Evolutionary conservation across 1,140 invertebrate genomes (phyloP), one percentile per base, ranked within the genome.

Genomic region (Megalopta genalis): DNA sequence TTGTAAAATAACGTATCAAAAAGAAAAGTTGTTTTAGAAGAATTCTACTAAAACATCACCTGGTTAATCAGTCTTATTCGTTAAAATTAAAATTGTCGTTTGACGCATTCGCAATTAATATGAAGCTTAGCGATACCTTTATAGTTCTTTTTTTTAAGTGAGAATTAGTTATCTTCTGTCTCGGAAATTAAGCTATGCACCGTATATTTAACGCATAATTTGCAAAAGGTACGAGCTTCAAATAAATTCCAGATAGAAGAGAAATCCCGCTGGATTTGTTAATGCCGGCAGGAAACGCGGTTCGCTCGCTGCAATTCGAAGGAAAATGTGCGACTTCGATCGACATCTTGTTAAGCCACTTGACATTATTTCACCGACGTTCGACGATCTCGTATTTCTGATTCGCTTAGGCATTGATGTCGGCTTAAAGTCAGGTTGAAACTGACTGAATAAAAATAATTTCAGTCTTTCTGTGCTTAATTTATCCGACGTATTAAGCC

Each of bases 311-410:
- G 74, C 52, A n/a, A 77, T 52, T n/a, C 18, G 76, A 25, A 63
- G 67, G 32, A 54, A 77, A 72, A 77, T 18, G 59, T 72, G 76
- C 59, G 59, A 72, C 59, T 77, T 77, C 68, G 68, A 77, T 83
- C 81, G 80, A 82, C 82, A 79, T 72, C 82, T 86, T 80, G 71
- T 79, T 69, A 63, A 76, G 42, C 54, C 68, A 78, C 84, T 86
- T 83, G 82, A 86, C 84, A 84, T 86, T 86, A 84, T 84, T 83
- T 86, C 63, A 64, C 16, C 76, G 37, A 16, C 67, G 76, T 70
- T 64, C 76, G 42, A 71, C 59, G 59, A 71, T 77, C 42, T 27
- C 32, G 21, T 52, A 64, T 77, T 70, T 63, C 46, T 18, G 23
- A 77, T 62, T 77, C 65, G 37, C 14, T 49, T 54, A 57, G 32